Percentiles rank a stretch among this genome's conserved stretches.
phyloP scores from a whole-genome alignment of 2,888 invertebrate genomes.

The Lucinisca nassula region DNA sequence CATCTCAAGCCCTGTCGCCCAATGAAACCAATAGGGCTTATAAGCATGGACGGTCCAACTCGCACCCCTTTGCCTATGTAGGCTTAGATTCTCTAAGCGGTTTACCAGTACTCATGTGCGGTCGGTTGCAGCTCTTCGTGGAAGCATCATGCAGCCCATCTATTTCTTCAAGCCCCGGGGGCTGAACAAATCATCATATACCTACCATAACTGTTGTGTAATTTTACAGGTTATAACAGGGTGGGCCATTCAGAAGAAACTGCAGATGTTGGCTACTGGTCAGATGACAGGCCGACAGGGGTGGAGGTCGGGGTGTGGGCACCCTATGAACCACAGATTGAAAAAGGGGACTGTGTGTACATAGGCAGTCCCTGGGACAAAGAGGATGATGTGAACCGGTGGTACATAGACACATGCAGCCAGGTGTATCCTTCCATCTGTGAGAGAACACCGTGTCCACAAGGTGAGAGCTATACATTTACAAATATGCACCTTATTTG shows the following conservation, averaged over 20 bases:
- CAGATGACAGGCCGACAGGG: constrained; percentile 65
- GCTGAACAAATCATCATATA: too few relatives aligned
- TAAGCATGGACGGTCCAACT: too few relatives aligned
- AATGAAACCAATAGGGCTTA: too few relatives aligned
- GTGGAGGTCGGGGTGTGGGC: constrained; percentile 79
- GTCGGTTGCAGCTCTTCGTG: too few relatives aligned
- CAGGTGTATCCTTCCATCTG: constrained; percentile 70
- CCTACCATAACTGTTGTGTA: too few relatives aligned
- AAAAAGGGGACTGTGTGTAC: constrained; percentile 70
- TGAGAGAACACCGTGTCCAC: constrained; percentile 74
- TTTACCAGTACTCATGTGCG: too few relatives aligned
- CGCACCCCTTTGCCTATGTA: too few relatives aligned
- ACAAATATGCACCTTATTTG: too few relatives aligned
- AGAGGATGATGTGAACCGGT: constrained; percentile 32
- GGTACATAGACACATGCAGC: constrained; percentile 74
- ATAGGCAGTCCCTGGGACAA: constrained; percentile 37
- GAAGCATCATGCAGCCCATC: too few relatives aligned
- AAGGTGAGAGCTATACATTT: constrained; percentile 68
- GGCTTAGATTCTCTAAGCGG: too few relatives aligned
- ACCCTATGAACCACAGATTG: constrained; percentile 64
- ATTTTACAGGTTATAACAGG: constrained; percentile 71
- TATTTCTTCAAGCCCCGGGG: too few relatives aligned
- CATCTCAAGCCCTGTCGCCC: too few relatives aligned
- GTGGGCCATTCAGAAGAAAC: constrained; percentile 23
- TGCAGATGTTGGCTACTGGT: constrained; percentile 69